These are phyloP conservation scores for Lutjanus argentimaculatus DNA, from an alignment of 2,797 vertebrate species.

Conservation along the genomic window DNA sequence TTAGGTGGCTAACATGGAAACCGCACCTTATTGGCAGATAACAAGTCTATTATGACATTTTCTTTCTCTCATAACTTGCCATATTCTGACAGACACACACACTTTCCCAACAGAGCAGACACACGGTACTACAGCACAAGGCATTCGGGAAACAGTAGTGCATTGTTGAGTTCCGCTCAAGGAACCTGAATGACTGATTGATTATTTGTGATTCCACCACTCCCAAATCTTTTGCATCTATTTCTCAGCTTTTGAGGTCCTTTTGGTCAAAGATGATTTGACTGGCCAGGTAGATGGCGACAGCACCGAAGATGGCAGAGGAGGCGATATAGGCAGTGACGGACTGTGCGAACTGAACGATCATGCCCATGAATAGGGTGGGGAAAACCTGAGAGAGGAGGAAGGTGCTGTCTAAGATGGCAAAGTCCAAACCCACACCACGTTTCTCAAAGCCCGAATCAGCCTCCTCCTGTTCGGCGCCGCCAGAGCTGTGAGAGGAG, in stretches of 20 bases:
- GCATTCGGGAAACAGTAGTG: constrained; percentile 72
- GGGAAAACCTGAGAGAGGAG: constrained; percentile 90
- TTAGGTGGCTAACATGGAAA: constrained; percentile 5
- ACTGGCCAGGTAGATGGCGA: constrained; percentile 84
- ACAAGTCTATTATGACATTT: background rate
- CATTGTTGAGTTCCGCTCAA: constrained; percentile 43
- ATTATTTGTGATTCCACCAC: constrained; percentile 23
- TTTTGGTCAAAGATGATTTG: constrained; percentile 87
- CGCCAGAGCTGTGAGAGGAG: constrained; percentile 36
- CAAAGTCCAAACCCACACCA: constrained; percentile 88
- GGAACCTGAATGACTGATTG: constrained; percentile 49
- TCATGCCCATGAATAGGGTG: constrained; percentile 88
- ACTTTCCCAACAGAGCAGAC: constrained; percentile 34
- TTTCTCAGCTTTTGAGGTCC: constrained; percentile 81
- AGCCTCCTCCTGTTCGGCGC: constrained; percentile 53
- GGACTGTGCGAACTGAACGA: constrained; percentile 87
- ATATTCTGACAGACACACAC: background rate
- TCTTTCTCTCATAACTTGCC: constrained; percentile 11
- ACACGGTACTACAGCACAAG: constrained; percentile 50
- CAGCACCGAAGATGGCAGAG: constrained; percentile 84
- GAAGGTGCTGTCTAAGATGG: constrained; percentile 89
- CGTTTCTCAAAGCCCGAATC: constrained; percentile 77
- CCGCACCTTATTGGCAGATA: constrained; percentile 2
- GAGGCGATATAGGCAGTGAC: constrained; percentile 88
- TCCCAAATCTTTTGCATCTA: constrained; percentile 14